Percentiles rank a stretch among this genome's conserved stretches.
phyloP scores from a whole-genome alignment of 2,888 invertebrate species.

The Diarsia brunnea region DNA sequence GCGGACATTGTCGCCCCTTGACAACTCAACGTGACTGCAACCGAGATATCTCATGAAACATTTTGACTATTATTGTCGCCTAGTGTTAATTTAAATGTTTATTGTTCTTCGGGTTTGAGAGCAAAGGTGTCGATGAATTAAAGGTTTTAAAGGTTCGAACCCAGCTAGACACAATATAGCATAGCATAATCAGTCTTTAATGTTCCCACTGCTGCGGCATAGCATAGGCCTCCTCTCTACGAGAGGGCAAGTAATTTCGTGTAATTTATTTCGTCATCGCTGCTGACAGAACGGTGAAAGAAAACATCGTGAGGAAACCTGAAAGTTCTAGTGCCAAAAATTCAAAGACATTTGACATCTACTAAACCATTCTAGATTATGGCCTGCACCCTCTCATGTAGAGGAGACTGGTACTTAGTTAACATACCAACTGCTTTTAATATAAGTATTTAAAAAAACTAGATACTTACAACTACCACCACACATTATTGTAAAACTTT shows the following conservation, averaged over 20 bases:
- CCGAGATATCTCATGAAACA: slow-evolving; percentile 38
- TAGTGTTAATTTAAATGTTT: slow-evolving; percentile 3
- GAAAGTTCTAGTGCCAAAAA: not conserved
- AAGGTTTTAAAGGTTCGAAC: not conserved
- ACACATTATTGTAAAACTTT: not conserved
- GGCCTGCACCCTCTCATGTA: not conserved
- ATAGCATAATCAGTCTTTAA: too few species aligned
- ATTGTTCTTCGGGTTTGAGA: not conserved
- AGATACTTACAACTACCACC: not conserved
- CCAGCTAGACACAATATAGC: not conserved
- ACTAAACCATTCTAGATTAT: not conserved
- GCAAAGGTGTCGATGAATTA: not conserved
- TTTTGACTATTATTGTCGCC: slow-evolving; percentile 23
- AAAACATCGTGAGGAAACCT: not conserved
- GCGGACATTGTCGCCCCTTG: slow-evolving; percentile 51
- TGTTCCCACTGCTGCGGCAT: too few species aligned
- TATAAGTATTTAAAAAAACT: not conserved
- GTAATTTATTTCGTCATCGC: not conserved
- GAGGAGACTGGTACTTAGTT: too few species aligned
- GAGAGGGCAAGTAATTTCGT: not conserved
- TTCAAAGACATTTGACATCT: not conserved
- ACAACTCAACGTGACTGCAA: slow-evolving; percentile 34
- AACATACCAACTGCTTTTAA: not conserved
- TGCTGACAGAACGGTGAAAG: not conserved
- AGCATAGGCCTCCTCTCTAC: too few species aligned